These are phyloP conservation scores for Hystrix brachyura DNA, from an alignment of 2,113 vertebrate species.

Conservation along the genomic window DNA sequence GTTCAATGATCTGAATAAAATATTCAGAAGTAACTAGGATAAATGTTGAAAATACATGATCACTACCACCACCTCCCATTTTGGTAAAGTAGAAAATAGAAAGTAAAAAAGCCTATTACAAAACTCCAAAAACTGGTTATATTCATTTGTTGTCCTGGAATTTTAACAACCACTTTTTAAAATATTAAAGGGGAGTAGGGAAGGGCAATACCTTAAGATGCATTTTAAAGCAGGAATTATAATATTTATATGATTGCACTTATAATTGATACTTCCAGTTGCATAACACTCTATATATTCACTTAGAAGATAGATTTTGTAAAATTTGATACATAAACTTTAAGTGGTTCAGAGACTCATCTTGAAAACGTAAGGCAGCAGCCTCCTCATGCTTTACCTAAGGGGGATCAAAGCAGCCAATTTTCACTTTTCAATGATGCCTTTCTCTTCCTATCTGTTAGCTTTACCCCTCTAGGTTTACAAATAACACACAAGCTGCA, in stretches of 20 bases:
- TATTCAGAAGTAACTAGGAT: slow-evolving; percentile 4
- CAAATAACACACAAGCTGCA: slow-evolving; percentile 39
- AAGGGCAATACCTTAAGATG: slow-evolving; percentile 10
- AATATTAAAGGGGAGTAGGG: neutral
- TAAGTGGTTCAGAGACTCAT: slow-evolving; percentile 5
- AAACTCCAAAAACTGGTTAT: slow-evolving; percentile 22
- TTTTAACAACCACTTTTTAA: slow-evolving; percentile 16
- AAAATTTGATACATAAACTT: slow-evolving; percentile 51
- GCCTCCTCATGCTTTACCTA: slow-evolving; percentile 20
- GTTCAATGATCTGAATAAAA: slow-evolving; percentile 38
- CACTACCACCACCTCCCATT: neutral
- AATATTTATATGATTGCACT: neutral
- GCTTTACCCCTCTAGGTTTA: neutral
- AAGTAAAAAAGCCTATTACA: slow-evolving; percentile 31
- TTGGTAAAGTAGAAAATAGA: slow-evolving; percentile 21
- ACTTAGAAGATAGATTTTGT: slow-evolving; percentile 38
- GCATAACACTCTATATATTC: neutral
- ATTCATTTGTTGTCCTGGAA: neutral
- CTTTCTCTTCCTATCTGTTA: slow-evolving; percentile 7
- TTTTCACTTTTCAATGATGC: slow-evolving; percentile 8
- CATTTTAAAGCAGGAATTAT: slow-evolving; percentile 41
- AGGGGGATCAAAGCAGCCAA: slow-evolving; percentile 1
- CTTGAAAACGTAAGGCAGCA: neutral
- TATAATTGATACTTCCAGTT: neutral
- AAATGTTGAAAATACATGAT: slow-evolving; percentile 40